These are phyloP conservation scores for Ostrea edulis DNA, from an alignment of 1,140 invertebrate species.

Conservation along the genomic window DNA sequence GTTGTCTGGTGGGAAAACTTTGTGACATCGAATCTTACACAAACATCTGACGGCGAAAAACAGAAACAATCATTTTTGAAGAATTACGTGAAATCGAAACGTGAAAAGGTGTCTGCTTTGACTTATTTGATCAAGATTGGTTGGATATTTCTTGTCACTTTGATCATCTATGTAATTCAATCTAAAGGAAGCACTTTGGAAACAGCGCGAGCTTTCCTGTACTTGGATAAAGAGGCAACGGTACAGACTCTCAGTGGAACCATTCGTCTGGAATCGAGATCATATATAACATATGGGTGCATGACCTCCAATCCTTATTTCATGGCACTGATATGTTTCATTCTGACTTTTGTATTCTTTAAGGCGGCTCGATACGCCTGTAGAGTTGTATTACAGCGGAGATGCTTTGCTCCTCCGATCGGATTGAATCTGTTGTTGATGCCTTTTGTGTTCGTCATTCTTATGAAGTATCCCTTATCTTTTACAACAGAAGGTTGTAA, in stretches of 20 bases:
- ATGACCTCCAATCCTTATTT: not conserved
- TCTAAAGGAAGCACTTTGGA: not conserved
- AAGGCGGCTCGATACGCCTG: slow-evolving; percentile 14
- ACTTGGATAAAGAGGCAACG: not conserved
- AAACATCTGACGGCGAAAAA: not conserved
- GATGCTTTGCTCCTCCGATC: slow-evolving; percentile 3
- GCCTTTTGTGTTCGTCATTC: not conserved
- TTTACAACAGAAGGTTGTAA: slow-evolving; percentile 19
- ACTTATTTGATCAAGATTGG: slow-evolving; percentile 19
- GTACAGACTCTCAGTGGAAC: not conserved
- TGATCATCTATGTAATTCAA: slow-evolving; percentile 15
- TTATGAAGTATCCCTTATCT: not conserved
- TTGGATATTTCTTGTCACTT: not conserved
- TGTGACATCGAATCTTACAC: slow-evolving; percentile 14
- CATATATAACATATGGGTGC: slow-evolving; percentile 17
- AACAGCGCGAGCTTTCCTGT: not conserved
- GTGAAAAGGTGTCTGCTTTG: not conserved
- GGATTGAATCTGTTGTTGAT: not conserved
- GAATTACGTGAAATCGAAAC: slow-evolving; percentile 10
- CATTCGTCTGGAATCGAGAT: not conserved
- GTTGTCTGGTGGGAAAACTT: slow-evolving; percentile 27
- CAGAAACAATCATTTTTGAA: not conserved
- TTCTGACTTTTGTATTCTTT: slow-evolving; percentile 22
- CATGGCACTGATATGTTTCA: slow-evolving; percentile 17
- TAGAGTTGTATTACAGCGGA: slow-evolving; percentile 11